A percentile compares a stretch with the other conserved stretches of the same genome.
Evolutionary conservation across 64 coral and sea anemone species (phyloP).

Genomic region (Actinia tenebrosa): DNA sequence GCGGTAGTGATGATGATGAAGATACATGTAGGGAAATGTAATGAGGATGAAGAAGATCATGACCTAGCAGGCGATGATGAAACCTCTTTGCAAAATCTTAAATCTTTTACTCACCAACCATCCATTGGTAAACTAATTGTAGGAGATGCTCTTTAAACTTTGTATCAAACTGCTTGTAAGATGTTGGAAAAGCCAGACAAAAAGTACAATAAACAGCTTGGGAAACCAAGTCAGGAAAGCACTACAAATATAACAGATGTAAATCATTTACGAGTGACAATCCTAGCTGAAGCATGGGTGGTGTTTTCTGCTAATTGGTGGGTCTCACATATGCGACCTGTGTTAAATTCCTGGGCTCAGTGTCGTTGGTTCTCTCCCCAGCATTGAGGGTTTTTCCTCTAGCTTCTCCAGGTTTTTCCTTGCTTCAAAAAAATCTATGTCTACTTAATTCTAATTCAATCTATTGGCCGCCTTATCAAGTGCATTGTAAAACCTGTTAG

Average conservation of each 20-base stretch:
- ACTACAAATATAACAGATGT: slow-evolving; percentile 15
- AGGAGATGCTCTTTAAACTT: slow-evolving; percentile 72
- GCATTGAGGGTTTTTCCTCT: too few species aligned
- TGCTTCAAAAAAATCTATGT: too few species aligned
- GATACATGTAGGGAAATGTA: not conserved
- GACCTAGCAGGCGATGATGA: not conserved
- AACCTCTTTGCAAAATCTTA: not conserved
- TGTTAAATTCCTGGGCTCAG: too few species aligned
- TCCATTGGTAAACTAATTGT: slow-evolving; percentile 67
- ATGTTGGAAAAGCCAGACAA: slow-evolving; percentile 83
- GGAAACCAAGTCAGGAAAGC: slow-evolving; percentile 65
- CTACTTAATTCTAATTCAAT: too few species aligned
- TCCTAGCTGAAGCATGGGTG: too few species aligned
- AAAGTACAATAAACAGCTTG: slow-evolving; percentile 93
- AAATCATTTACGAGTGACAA: too few species aligned
- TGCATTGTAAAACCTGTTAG: too few species aligned
- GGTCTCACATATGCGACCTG: too few species aligned
- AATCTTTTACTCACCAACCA: not conserved
- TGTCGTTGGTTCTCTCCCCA: too few species aligned
- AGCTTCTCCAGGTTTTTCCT: too few species aligned
- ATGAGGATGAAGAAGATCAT: not conserved
- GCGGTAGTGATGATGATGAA: not conserved
- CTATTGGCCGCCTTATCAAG: too few species aligned
- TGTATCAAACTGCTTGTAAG: slow-evolving; percentile 92
- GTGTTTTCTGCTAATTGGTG: too few species aligned